Conservation (phyloP, 2,797 vertebrate species). For the Gadopsis bispinosus region DNA sequence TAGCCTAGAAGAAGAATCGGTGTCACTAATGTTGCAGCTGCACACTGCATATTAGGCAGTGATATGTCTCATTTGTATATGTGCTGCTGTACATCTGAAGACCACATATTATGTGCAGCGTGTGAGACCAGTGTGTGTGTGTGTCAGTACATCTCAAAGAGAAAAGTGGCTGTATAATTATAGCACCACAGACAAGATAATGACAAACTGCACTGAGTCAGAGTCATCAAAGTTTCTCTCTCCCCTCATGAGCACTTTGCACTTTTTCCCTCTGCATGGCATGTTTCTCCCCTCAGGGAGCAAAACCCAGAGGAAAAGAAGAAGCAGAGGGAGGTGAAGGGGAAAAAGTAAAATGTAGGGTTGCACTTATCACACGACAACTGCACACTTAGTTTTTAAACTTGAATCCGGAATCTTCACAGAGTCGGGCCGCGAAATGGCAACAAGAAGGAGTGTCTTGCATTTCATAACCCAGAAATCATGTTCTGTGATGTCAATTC, state of each 20-base stretch:
- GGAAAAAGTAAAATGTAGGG: background rate
- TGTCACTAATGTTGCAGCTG: background rate
- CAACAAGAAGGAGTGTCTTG: background rate
- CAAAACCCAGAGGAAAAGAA: background rate
- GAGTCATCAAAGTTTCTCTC: conserved; percentile 50
- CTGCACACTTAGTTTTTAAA: background rate
- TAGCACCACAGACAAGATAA: conserved; percentile 66
- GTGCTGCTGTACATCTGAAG: background rate
- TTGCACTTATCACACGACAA: background rate
- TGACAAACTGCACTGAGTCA: conserved; percentile 66
- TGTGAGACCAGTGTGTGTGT: background rate
- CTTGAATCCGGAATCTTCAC: background rate
- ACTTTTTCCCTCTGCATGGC: conserved; percentile 11
- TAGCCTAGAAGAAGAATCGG: background rate
- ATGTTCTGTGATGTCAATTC: background rate
- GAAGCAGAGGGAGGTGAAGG: background rate
- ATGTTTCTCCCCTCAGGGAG: conserved; percentile 28
- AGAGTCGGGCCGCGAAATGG: background rate
- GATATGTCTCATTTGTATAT: background rate
- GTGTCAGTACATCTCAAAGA: conserved; percentile 43
- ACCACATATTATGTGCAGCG: background rate
- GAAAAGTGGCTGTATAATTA: conserved; percentile 64
- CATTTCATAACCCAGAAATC: background rate
- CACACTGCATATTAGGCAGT: background rate
- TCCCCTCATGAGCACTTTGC: conserved; percentile 36